Evolutionary conservation across 2,888 invertebrate species (phyloP).

Genomic region (Drosophila fulvimacula): DNA sequence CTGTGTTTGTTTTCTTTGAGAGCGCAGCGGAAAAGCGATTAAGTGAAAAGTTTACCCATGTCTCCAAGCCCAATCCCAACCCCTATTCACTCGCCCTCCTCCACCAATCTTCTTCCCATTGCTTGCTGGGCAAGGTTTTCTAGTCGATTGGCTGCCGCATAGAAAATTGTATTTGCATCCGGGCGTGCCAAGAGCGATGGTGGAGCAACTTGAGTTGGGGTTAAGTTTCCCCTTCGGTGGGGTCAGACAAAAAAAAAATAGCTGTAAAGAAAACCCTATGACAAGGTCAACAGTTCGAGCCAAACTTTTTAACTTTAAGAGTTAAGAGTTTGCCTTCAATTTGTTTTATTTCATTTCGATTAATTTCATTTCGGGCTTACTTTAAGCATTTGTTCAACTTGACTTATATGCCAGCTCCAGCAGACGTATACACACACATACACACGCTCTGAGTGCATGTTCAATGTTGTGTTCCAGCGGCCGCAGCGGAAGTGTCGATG

Average conservation of each 20-base stretch:
- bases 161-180: conserved; percentile 73
- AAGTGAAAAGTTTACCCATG: conserved; percentile 67
- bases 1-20: conserved; percentile 73
- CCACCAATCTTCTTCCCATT: neutral
- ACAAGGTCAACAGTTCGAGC: conserved; percentile 11
- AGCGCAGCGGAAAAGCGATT: conserved; percentile 74
- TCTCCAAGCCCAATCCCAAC: neutral
- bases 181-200: conserved; percentile 12
- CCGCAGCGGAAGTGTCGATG: conserved; percentile 75
- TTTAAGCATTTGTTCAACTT: conserved; percentile 57
- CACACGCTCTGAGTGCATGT: conserved; percentile 15
- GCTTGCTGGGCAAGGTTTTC: conserved; percentile 49
- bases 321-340: conserved; percentile 21
- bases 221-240: neutral
- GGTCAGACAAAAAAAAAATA: neutral
- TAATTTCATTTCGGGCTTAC: conserved; percentile 14
- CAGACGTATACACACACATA: neutral
- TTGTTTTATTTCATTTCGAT: conserved; percentile 11
- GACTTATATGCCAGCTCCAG: conserved; percentile 23
- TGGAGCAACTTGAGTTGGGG: neutral
- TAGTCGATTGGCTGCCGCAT: conserved; percentile 67
- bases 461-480: conserved; percentile 52
- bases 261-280: neutral
- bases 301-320: conserved; percentile 19
- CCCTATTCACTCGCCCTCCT: neutral